A percentile compares a stretch with the other conserved stretches of the same genome.
Evolutionary conservation across 1,140 invertebrate species (phyloP).

Genomic region (Tetraneura akinire): DNA sequence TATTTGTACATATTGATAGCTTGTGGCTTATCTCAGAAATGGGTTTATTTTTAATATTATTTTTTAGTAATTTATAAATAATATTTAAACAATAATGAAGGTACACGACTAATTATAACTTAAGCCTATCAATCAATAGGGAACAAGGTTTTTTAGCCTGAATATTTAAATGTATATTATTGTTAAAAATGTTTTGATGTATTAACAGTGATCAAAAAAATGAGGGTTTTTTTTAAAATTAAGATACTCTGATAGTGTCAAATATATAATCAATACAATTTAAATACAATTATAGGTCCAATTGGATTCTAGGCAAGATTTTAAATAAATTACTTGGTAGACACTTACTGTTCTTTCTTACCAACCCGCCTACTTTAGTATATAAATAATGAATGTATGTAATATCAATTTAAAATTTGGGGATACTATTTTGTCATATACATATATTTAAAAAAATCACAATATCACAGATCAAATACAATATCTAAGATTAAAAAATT

Average conservation of each 20-base stretch:
- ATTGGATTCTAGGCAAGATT: conserved; percentile 49
- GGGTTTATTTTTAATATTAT: conserved; percentile 45
- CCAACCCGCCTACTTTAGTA: conserved; percentile 47
- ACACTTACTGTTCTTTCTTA: conserved; percentile 43
- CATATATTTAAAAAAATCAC: not conserved
- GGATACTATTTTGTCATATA: conserved; percentile 25
- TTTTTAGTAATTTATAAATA: conserved; percentile 40
- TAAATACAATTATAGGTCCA: conserved; percentile 16
- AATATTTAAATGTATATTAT: conserved; percentile 43
- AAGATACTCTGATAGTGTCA: conserved; percentile 26
- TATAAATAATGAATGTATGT: conserved; percentile 13
- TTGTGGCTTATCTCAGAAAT: conserved; percentile 46
- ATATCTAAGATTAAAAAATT: conserved; percentile 2
- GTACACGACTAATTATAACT: conserved; percentile 40
- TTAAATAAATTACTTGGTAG: conserved; percentile 20
- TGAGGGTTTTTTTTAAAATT: conserved; percentile 47
- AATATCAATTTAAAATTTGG: conserved; percentile 32
- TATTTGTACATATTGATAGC: conserved; percentile 45
- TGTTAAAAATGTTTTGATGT: conserved; percentile 46
- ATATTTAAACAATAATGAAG: conserved; percentile 2
- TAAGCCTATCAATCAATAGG: conserved; percentile 50
- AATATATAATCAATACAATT: conserved; percentile 28
- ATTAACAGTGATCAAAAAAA: conserved; percentile 50
- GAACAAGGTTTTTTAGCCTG: conserved; percentile 23
- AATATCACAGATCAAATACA: conserved; percentile 23